Evolutionary conservation across 2,888 invertebrate species (phyloP).

Genomic region (Tridacna gigas): DNA sequence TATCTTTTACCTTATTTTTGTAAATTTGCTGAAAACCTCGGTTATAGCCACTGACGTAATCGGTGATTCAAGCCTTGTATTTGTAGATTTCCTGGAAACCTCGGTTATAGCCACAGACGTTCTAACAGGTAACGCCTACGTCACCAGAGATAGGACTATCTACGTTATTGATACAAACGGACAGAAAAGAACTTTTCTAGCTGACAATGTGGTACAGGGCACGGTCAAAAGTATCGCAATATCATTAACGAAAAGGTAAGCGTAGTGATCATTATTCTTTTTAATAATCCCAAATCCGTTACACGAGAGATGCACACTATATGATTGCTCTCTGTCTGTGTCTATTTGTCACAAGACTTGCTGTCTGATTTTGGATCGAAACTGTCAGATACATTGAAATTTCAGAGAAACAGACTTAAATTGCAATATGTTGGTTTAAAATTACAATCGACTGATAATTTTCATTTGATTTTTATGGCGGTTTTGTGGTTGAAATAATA

Average conservation of each 20-base stretch:
- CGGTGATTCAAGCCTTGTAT: background rate
- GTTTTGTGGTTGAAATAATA: background rate
- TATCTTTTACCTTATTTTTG: background rate
- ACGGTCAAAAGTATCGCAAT: constrained; percentile 30
- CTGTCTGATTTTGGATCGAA: too few relatives aligned
- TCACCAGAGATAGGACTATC: constrained; percentile 19
- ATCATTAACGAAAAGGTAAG: background rate
- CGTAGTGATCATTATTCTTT: too few relatives aligned
- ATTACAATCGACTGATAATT: background rate
- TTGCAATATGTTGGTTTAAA: too few relatives aligned
- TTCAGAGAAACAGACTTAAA: too few relatives aligned
- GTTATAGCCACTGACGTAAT: too few relatives aligned
- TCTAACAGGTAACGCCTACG: constrained; percentile 34
- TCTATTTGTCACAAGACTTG: too few relatives aligned
- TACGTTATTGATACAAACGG: background rate
- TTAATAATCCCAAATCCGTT: too few relatives aligned
- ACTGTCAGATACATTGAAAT: too few relatives aligned
- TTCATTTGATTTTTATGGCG: background rate
- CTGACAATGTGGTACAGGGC: background rate
- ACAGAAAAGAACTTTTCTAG: background rate
- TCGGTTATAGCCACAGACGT: constrained; percentile 34
- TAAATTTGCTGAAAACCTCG: background rate
- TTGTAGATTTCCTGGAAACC: constrained; percentile 28
- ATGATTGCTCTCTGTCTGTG: too few relatives aligned
- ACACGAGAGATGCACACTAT: too few relatives aligned